Conservation (phyloP, 2,888 invertebrate genomes). For the Petrolisthes manimaculis region DNA sequence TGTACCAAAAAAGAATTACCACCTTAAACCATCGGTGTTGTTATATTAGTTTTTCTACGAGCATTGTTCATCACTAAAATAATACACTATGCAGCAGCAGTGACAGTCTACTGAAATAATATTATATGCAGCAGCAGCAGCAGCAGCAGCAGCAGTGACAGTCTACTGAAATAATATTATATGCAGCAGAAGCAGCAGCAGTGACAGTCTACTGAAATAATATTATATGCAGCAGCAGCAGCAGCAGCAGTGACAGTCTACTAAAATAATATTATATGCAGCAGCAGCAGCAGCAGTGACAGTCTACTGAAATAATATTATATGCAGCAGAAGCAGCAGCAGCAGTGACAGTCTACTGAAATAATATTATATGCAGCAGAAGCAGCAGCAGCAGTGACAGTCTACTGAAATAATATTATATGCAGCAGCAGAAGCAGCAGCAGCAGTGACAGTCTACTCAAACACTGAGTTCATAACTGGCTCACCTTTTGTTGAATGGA, state of each 20-base stretch:
- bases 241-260: not conserved
- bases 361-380: not conserved
- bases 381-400: not conserved
- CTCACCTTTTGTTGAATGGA: not conserved
- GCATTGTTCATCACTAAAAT: not conserved
- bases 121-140: not conserved
- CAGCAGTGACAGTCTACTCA: not conserved
- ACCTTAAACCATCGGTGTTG: not conserved
- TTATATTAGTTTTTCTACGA: slow-evolving; percentile 9
- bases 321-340: not conserved
- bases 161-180: not conserved
- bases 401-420: not conserved
- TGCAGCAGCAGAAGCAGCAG: not conserved
- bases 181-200: not conserved
- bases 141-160: not conserved
- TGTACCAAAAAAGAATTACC: too few species aligned
- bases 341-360: not conserved
- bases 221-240: not conserved
- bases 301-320: not conserved
- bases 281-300: not conserved
- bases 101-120: too few species aligned
- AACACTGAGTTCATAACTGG: not conserved
- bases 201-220: not conserved
- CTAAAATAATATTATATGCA: not conserved
- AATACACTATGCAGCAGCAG: too few species aligned